These are phyloP conservation scores for Ariolimax columbianus DNA, from an alignment of 2,888 invertebrate genomes.

Conservation along the genomic window DNA sequence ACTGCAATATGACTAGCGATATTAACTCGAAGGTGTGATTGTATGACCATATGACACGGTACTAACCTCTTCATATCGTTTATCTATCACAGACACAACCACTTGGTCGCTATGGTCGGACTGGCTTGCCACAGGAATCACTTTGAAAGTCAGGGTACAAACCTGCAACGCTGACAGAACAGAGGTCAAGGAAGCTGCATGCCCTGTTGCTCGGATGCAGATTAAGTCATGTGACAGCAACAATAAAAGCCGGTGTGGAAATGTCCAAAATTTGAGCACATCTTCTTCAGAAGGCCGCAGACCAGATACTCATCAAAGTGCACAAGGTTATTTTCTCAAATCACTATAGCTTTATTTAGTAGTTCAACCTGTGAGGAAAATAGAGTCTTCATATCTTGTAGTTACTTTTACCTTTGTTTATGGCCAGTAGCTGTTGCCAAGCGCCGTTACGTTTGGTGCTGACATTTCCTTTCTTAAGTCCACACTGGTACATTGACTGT, in stretches of 20 bases:
- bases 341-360: no score
- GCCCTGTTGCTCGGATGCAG: constrained; percentile 28
- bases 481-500: no score
- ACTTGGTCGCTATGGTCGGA: constrained; percentile 36
- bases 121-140: constrained; percentile 9
- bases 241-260: constrained; percentile 12
- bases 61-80: no score
- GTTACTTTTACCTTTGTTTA: no score
- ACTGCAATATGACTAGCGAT: no score
- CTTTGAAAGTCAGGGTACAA: constrained; percentile 35
- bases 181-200: constrained; percentile 23
- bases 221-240: constrained; percentile 26
- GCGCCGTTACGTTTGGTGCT: no score
- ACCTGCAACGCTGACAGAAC: constrained; percentile 12
- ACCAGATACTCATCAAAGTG: background rate
- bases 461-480: no score
- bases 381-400: no score
- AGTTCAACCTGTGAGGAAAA: no score
- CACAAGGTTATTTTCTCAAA: background rate
- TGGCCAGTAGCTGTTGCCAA: no score
- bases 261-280: constrained; percentile 13
- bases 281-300: background rate
- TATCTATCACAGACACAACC: constrained; percentile 1
- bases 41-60: no score
- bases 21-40: no score